These are phyloP conservation scores for Cyanistes caeruleus DNA, from an alignment of 2,113 vertebrate genomes.

Conservation along the genomic window DNA sequence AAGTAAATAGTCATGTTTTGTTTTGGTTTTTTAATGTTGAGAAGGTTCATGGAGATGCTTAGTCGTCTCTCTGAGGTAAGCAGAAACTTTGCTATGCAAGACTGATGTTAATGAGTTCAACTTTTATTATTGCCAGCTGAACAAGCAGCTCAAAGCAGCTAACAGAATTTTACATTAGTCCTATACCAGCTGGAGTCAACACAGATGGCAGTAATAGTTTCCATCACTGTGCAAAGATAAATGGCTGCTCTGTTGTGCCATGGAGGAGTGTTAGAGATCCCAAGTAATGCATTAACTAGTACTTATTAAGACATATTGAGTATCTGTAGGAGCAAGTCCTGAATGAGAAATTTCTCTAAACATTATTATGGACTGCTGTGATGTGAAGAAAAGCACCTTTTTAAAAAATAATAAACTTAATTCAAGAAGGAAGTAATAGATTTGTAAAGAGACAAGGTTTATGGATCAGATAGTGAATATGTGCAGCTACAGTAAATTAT, in stretches of 20 bases:
- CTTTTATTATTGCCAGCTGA: slow-evolving; percentile 45
- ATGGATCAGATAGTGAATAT: background rate
- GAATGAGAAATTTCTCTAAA: background rate
- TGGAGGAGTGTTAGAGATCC: background rate
- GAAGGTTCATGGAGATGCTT: background rate
- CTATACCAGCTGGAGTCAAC: slow-evolving; percentile 32
- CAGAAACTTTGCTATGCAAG: slow-evolving; percentile 19
- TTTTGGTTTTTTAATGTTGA: background rate
- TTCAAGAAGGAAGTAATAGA: background rate
- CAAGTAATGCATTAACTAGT: background rate
- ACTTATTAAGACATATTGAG: background rate
- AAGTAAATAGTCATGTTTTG: background rate
- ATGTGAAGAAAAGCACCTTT: background rate
- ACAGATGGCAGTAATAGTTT: slow-evolving; percentile 10
- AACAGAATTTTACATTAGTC: slow-evolving; percentile 29
- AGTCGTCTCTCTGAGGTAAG: background rate
- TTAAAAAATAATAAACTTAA: background rate
- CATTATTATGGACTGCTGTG: background rate
- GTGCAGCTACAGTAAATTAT: background rate
- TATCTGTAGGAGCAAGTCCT: background rate
- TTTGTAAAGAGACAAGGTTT: background rate
- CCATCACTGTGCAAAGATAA: background rate
- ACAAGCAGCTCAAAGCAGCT: slow-evolving; percentile 46
- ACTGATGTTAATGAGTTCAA: slow-evolving; percentile 33
- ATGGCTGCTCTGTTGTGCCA: background rate